These are phyloP conservation scores for Zaprionus ghesquierei DNA, from an alignment of 1,140 invertebrate genomes.

Conservation along the genomic window DNA sequence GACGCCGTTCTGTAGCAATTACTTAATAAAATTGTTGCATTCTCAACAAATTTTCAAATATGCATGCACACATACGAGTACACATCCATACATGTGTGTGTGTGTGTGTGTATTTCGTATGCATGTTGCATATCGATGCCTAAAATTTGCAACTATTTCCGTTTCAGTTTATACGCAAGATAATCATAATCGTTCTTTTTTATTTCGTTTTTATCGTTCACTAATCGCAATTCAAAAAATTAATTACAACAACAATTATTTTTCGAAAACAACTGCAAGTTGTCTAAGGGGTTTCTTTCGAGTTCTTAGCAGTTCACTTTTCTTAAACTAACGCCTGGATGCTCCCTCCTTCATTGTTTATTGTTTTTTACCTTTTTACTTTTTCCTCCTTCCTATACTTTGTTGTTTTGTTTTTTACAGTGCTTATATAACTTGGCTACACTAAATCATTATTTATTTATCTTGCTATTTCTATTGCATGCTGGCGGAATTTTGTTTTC, in stretches of 20 bases:
- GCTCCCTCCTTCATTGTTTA: constrained; percentile 2
- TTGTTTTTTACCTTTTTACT: constrained; percentile 1
- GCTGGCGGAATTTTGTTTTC: constrained; percentile 39
- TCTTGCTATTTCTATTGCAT: constrained; percentile 31
- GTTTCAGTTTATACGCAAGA: constrained; percentile 27
- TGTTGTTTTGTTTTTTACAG: constrained; percentile 54
- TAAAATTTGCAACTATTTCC: constrained; percentile 44
- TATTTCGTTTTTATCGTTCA: neutral
- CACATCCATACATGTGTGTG: neutral
- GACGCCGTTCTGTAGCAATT: constrained; percentile 42
- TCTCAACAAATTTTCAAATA: constrained; percentile 10
- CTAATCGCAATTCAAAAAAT: constrained; percentile 57
- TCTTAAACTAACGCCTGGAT: constrained; percentile 48
- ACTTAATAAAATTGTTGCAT: constrained; percentile 58
- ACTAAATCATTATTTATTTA: constrained; percentile 19
- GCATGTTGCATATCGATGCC: constrained; percentile 37
- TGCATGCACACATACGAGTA: constrained; percentile 5
- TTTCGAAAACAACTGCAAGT: constrained; percentile 22
- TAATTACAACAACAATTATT: constrained; percentile 75
- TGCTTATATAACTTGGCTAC: constrained; percentile 58
- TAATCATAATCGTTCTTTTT: neutral
- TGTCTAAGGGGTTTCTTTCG: neutral
- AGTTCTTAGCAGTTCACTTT: constrained; percentile 5
- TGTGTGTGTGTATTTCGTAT: neutral
- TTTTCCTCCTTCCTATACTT: neutral